A percentile compares a stretch with the other conserved stretches of the same genome.
phyloP scores from a whole-genome alignment of 2,113 vertebrate genomes.

The Siniperca chuatsi region DNA sequence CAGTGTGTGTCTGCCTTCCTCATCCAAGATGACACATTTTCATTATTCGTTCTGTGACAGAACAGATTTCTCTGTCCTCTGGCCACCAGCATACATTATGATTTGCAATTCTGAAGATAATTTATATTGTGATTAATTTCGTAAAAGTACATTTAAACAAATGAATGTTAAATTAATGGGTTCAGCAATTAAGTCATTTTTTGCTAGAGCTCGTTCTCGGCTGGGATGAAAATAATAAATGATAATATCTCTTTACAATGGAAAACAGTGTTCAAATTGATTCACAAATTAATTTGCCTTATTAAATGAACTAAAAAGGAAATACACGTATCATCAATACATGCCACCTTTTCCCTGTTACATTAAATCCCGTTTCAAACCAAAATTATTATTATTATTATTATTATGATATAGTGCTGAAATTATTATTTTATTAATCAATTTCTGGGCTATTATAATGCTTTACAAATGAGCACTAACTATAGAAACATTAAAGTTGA shows the following conservation, averaged over 20 bases:
- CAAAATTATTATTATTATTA: neutral
- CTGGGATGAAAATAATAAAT: slow-evolving; percentile 25
- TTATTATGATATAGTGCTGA: neutral
- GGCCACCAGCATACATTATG: slow-evolving; percentile 65
- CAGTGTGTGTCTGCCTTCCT: slow-evolving; percentile 62
- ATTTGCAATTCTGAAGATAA: slow-evolving; percentile 61
- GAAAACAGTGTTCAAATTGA: slow-evolving; percentile 54
- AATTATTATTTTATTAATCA: neutral
- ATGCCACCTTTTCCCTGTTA: neutral
- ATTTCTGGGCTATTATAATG: neutral
- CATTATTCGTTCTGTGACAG: slow-evolving; percentile 70
- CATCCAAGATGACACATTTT: slow-evolving; percentile 79
- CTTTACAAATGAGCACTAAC: neutral
- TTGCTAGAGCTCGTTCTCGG: slow-evolving; percentile 32
- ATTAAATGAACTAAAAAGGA: neutral
- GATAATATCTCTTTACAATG: slow-evolving; percentile 41
- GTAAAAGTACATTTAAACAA: slow-evolving; percentile 58
- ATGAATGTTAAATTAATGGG: slow-evolving; percentile 60
- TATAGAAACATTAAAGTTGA: neutral
- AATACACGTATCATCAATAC: neutral
- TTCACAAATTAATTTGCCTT: slow-evolving; percentile 55
- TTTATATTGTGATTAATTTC: slow-evolving; percentile 61
- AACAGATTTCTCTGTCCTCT: slow-evolving; percentile 70
- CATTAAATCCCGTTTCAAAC: slow-evolving; percentile 7
- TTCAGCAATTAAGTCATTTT: slow-evolving; percentile 38